Evolutionary conservation across 2,113 vertebrate genomes (phyloP), one percentile per base, ranked within the genome.

Genomic region (Peromyscus californicus): DNA sequence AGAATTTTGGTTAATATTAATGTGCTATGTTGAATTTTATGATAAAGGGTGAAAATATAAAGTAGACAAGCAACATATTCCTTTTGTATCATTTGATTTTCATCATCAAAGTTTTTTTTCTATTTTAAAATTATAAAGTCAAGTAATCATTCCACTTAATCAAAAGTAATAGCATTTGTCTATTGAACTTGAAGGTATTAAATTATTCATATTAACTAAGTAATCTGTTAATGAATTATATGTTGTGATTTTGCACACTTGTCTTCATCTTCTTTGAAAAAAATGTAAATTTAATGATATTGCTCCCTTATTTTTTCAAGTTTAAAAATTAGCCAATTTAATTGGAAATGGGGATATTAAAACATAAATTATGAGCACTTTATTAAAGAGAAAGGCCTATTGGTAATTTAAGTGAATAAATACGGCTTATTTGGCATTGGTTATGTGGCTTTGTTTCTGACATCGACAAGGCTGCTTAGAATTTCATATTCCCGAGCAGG

Each of bases 401-500:
- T 96, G 96, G 87, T 89, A 96, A 96, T 98, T 98, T 98, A 97
- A 98, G 95, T 94, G 67, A 96, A 93, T 98, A 98, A 97, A 98
- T 96, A 67, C 92, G 93, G 69, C 74, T 95, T 12, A 0, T 94
- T 94, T 98, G 96, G 88, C 82, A 94, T 85, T 65, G 9, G 36
- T 69, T 83, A 82, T 93, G 83, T 54, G 29, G 45, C 96, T 98
- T 97, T 97, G 91, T 98, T 98, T 96, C 94, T 98, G 97, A 97
- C 97, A 98, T 96, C 95, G 79, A 76, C 79, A 96, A 92, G 76
- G 67, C 96, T 95, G 79, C 95, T 98, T 97, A 95, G 96, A 98
- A 98, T 98, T 98, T 98, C 97, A 98, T 98, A 98, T 98, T 98
- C 96, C 84, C 96, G 98, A 98, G 91, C 74, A 88, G 96, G 95